A percentile compares a stretch with the other conserved stretches of the same genome.
These are phyloP conservation scores for Plagiodera versicolora DNA, from an alignment of 2,888 invertebrate genomes.

Conservation along the genomic window DNA sequence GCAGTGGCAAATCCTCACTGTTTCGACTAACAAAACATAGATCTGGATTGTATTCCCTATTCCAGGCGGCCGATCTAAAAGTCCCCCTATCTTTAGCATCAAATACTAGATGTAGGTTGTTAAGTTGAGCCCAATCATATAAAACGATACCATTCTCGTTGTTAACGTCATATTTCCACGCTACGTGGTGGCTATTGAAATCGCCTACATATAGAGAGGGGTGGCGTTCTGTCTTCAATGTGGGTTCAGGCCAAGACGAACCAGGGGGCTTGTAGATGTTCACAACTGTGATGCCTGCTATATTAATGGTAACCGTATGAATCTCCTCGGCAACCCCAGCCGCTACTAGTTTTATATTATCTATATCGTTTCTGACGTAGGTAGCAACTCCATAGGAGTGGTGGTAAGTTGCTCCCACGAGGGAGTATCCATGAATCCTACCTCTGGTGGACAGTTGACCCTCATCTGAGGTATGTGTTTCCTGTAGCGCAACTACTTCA, in stretches of 20 bases:
- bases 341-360: conserved; percentile 20
- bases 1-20: conserved; percentile 8
- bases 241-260: background rate
- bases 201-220: background rate
- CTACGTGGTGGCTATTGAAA: background rate
- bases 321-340: conserved; percentile 18
- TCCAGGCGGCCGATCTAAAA: background rate
- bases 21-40: conserved; percentile 12
- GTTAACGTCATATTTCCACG: background rate
- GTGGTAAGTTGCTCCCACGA: conserved; percentile 20
- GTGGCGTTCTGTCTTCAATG: background rate
- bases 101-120: background rate
- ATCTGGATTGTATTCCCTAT: too few relatives aligned
- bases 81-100: background rate
- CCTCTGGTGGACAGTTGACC: conserved; percentile 17
- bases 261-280: conserved; percentile 7
- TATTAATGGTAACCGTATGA: conserved; percentile 13
- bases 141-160: background rate
- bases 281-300: conserved; percentile 17
- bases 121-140: background rate
- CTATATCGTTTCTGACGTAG: conserved; percentile 21
- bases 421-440: conserved; percentile 21
- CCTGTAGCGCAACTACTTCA: conserved; percentile 11
- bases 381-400: conserved; percentile 19
- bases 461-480: conserved; percentile 24